Conservation (phyloP, 1,140 invertebrate species). For the Drosophila nannoptera region DNA sequence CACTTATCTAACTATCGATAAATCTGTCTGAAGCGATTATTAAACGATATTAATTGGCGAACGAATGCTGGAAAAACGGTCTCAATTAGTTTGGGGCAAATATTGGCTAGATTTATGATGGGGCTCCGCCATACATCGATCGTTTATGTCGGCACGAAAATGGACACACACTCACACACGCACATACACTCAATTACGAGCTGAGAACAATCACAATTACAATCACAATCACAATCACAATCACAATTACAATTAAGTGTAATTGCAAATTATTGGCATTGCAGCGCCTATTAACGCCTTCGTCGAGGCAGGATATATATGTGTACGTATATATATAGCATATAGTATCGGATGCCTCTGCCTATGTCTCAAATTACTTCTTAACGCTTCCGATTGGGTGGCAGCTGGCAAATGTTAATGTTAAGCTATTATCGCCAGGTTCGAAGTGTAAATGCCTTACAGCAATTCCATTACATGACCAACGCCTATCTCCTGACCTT, state of each 20-base stretch:
- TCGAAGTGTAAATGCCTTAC: conserved; percentile 43
- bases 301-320: conserved; percentile 13
- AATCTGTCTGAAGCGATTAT: no score
- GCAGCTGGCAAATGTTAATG: conserved; percentile 61
- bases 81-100: no score
- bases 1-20: no score
- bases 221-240: conserved; percentile 29
- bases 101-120: no score
- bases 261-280: conserved; percentile 76
- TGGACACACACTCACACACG: conserved; percentile 30
- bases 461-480: conserved; percentile 59
- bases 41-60: no score
- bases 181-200: conserved; percentile 44
- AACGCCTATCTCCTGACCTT: conserved; percentile 68
- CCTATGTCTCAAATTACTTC: conserved; percentile 72
- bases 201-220: conserved; percentile 42
- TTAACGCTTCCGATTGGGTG: conserved; percentile 69
- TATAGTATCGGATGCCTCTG: conserved; percentile 63
- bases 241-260: conserved; percentile 68
- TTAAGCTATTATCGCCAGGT: conserved; percentile 51
- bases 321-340: not conserved
- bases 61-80: no score
- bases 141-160: conserved; percentile 60
- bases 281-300: conserved; percentile 74
- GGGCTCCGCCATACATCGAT: conserved; percentile 32